Base-by-base conservation (phyloP, 2,888 invertebrate species). In the Malacosoma neustria region DNA sequence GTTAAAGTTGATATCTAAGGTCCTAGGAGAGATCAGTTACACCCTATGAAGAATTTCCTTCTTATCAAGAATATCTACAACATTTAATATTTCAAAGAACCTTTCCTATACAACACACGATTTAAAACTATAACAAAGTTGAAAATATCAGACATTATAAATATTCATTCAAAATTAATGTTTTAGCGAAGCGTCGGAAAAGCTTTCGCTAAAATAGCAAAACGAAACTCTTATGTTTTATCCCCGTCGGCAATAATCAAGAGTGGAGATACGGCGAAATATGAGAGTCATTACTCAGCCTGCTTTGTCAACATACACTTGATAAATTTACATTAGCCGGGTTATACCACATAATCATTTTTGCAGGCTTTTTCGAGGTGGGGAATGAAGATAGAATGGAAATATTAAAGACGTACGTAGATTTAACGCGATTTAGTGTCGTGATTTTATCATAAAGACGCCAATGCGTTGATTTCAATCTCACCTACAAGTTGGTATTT, bases 251-350 rank as follows among this genome's bases (percentile, higher is more conserved):
- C 48, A 77, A 81, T 68, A 70, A 62, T 22, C 59, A 48, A 41
- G 34, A 38, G 54, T 48, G 52, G 61, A 80, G 76, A 81, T 81
- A 76, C 69, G 72, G 52, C 62, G 58, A 80, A 77, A 80, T 81
- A 80, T 82, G 71, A 63, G 61, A 60, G 69, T 54, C 74, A 79
- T 81, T 72, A 76, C 64, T 76, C 73, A 75, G 43, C 41, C 48
- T 52, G 65, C 70, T 77, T 74, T 79, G 76, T 77, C 76, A 73
- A 73, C 72, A 69, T 71, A 63, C 59, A 53, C 54, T 61, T 72
- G 70, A 68, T 74, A 67, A 62, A 75, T 79, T 77, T 67, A 70
- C 64, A 65, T 72, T 67, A 64, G 61, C 57, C 48, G 61, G 64
- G 65, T 69, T 70, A 70, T 62, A 62, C 44, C 44, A 38, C 44